A percentile compares a stretch with the other conserved stretches of the same genome.
Conservation (phyloP, 2,113 vertebrate species). For the Kobus ellipsiprymnus region DNA sequence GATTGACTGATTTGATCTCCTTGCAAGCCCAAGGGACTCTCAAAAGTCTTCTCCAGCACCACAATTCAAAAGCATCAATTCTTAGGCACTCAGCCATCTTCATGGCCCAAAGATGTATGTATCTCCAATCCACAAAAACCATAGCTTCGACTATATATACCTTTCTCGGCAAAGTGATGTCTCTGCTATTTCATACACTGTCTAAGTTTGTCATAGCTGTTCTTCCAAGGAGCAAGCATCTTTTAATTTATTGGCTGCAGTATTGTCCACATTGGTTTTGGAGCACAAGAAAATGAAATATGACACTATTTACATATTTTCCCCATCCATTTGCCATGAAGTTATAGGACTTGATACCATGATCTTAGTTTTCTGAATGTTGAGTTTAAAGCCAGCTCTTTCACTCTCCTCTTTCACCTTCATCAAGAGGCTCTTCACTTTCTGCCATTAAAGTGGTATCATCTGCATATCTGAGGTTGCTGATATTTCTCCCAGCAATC, state of each 20-base stretch:
- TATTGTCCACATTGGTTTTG: neutral
- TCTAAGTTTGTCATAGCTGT: neutral
- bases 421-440: neutral
- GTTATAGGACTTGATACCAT: neutral
- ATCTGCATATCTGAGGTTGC: neutral
- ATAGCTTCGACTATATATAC: neutral
- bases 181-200: neutral
- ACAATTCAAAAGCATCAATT: neutral
- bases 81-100: neutral
- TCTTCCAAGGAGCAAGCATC: neutral
- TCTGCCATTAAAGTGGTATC: neutral
- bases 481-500: neutral
- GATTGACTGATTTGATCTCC: neutral
- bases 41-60: neutral
- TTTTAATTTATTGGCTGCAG: neutral
- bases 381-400: neutral
- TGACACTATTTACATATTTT: neutral
- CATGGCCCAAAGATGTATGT: neutral
- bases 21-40: neutral
- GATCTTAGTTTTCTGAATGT: neutral
- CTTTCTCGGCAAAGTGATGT: neutral
- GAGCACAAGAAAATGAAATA: neutral
- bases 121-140: neutral
- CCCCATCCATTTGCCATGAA: neutral
- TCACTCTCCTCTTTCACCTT: neutral